A percentile compares a stretch with the other conserved stretches of the same genome.
These are phyloP conservation scores for Dasysyrphus tricinctus DNA, from an alignment of 2,888 invertebrate species.

Conservation along the genomic window DNA sequence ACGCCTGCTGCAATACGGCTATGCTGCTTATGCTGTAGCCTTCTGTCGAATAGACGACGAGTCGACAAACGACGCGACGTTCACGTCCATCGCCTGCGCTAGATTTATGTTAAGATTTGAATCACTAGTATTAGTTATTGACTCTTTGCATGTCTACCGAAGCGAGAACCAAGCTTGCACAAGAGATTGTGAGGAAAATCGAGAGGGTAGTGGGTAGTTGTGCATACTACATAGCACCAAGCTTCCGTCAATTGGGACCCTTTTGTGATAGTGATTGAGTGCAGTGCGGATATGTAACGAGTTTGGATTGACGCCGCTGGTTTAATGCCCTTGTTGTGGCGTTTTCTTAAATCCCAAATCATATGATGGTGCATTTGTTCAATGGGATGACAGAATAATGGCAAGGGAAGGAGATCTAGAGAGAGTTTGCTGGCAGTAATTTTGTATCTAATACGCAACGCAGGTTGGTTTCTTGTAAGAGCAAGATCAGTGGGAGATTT, in stretches of 20 bases:
- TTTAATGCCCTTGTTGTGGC: conserved; percentile 50
- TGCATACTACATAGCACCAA: conserved; percentile 18
- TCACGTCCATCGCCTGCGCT: conserved; percentile 56
- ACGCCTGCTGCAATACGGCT: conserved; percentile 51
- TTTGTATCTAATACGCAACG: background rate
- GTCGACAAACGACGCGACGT: background rate
- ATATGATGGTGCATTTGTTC: conserved; percentile 42
- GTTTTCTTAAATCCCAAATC: conserved; percentile 57
- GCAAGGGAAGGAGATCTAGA: background rate
- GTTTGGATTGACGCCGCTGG: conserved; percentile 30
- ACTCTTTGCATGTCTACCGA: conserved; percentile 74
- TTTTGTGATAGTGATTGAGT: conserved; percentile 60
- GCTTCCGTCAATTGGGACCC: conserved; percentile 67
- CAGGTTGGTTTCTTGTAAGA: background rate
- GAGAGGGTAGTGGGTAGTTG: no score
- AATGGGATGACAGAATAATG: conserved; percentile 42
- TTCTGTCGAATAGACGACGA: conserved; percentile 45
- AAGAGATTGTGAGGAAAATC: background rate
- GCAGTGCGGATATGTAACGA: conserved; percentile 56
- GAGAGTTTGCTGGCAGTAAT: conserved; percentile 1
- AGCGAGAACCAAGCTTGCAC: conserved; percentile 28
- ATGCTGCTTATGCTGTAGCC: background rate
- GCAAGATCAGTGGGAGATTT: background rate
- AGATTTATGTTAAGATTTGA: conserved; percentile 69
- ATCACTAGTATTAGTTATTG: conserved; percentile 73